Evolutionary conservation across 2,888 invertebrate species (phyloP).

Genomic region (Theretra japonica): DNA sequence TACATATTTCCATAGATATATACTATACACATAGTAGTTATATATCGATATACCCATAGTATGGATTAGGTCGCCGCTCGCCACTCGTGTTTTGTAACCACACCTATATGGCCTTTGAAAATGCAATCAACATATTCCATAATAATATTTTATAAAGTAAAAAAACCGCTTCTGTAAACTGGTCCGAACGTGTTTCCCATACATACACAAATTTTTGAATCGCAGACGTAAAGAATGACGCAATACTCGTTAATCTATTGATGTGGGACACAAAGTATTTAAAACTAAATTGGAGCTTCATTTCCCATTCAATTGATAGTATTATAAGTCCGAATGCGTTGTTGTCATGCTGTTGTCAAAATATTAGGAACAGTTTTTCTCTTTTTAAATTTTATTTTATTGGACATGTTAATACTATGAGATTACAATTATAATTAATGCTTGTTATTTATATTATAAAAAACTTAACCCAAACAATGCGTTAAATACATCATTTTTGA

Average conservation of each 20-base stretch:
- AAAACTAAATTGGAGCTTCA: not conserved
- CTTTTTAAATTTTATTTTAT: too few relatives aligned
- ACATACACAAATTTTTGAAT: not conserved
- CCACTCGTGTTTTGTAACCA: not conserved
- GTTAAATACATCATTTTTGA: too few relatives aligned
- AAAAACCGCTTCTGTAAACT: not conserved
- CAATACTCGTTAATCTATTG: not conserved
- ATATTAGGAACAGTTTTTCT: too few relatives aligned
- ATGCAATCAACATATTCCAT: constrained; percentile 3
- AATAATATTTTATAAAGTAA: not conserved
- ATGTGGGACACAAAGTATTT: not conserved
- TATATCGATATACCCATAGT: not conserved
- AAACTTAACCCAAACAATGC: too few relatives aligned
- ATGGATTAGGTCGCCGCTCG: not conserved
- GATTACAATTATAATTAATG: too few relatives aligned
- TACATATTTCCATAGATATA: too few relatives aligned
- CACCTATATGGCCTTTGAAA: constrained; percentile 33
- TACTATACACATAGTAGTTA: too few relatives aligned
- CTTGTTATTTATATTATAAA: too few relatives aligned
- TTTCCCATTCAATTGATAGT: too few relatives aligned
- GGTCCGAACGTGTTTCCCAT: not conserved
- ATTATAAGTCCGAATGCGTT: too few relatives aligned
- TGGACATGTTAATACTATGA: too few relatives aligned
- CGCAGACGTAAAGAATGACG: not conserved
- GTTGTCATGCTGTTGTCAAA: too few relatives aligned